Percentiles rank a stretch among this genome's conserved stretches.
phyloP scores from a whole-genome alignment of 2,113 vertebrate species.

The Probosciger aterrimus region DNA sequence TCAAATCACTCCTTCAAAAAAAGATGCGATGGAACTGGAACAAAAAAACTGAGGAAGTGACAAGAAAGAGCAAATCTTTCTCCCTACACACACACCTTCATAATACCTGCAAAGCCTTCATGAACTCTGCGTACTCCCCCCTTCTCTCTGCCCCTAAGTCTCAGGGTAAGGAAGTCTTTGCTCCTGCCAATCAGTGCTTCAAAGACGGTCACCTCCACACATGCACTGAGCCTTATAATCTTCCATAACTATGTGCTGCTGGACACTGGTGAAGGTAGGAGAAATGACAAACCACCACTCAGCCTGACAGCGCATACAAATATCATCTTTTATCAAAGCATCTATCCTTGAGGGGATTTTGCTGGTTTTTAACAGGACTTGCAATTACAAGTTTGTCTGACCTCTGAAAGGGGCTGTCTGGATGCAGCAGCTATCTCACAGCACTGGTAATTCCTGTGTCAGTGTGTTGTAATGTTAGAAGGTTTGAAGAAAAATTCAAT shows the following conservation, averaged over 20 bases:
- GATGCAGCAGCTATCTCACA: not conserved
- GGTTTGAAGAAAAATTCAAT: not conserved
- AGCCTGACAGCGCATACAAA: not conserved
- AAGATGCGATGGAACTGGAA: not conserved
- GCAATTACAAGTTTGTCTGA: not conserved
- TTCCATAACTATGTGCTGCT: not conserved
- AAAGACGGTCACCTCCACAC: not conserved
- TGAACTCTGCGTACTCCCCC: fast-evolving
- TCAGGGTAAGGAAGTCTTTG: not conserved
- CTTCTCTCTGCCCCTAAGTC: not conserved
- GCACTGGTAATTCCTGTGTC: not conserved
- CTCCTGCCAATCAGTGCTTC: not conserved
- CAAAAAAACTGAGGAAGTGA: not conserved
- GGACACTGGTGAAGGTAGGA: not conserved
- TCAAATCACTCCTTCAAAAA: not conserved
- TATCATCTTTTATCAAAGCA: not conserved
- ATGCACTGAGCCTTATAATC: not conserved
- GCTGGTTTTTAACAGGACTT: not conserved
- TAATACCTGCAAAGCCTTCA: not conserved
- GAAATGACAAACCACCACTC: not conserved
- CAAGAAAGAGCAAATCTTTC: not conserved
- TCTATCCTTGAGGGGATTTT: not conserved
- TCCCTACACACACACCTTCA: not conserved
- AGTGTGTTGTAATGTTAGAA: fast-evolving
- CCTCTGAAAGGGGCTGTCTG: not conserved